These are phyloP conservation scores for Eilema sororculum DNA, from an alignment of 2,888 invertebrate genomes.

Conservation along the genomic window DNA sequence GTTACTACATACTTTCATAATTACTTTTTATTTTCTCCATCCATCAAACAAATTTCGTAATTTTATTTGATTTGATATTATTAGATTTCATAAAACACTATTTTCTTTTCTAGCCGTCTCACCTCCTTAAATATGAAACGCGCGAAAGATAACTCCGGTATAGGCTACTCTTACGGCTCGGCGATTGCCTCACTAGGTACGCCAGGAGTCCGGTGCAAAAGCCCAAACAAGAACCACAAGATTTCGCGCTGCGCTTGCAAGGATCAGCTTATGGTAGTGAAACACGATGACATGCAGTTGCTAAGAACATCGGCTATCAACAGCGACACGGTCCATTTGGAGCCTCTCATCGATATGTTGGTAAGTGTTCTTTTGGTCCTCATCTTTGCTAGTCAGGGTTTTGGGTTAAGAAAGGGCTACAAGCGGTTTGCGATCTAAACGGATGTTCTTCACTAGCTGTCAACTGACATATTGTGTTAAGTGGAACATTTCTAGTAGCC, in stretches of 20 bases:
- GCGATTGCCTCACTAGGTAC: conserved; percentile 68
- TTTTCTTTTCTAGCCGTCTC: conserved; percentile 65
- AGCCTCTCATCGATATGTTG: conserved; percentile 57
- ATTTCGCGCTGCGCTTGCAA: conserved; percentile 63
- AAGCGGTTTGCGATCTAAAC: not conserved
- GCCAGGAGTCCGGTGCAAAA: conserved; percentile 34
- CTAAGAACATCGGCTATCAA: conserved; percentile 79
- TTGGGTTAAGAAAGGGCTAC: no score
- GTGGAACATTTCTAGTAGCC: no score
- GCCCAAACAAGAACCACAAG: conserved; percentile 36
- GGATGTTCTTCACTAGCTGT: not conserved
- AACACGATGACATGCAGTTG: conserved; percentile 69
- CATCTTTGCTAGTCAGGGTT: not conserved
- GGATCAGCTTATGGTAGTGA: conserved; percentile 58
- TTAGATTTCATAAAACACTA: not conserved
- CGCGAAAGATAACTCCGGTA: conserved; percentile 79
- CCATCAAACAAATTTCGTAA: not conserved
- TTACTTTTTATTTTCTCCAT: not conserved
- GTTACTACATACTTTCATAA: not conserved
- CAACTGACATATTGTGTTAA: not conserved
- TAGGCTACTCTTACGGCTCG: conserved; percentile 78
- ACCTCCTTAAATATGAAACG: conserved; percentile 72
- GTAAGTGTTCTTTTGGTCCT: conserved; percentile 2
- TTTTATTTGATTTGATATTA: not conserved
- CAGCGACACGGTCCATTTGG: conserved; percentile 64